Evolutionary conservation across 2,888 invertebrate genomes (phyloP), one percentile per base, ranked within the genome.

Genomic region (Drosophila picticornis): DNA sequence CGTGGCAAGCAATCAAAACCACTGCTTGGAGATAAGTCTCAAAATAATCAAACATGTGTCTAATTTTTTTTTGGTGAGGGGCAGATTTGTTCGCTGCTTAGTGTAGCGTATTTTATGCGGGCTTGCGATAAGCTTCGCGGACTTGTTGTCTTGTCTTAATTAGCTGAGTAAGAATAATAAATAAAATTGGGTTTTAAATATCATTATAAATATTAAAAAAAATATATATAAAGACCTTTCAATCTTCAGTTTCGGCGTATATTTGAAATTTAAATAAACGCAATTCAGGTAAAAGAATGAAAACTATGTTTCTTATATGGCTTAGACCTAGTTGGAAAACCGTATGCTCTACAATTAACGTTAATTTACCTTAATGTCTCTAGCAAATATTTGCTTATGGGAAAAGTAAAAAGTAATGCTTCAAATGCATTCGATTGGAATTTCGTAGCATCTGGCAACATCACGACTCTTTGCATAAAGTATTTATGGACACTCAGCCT

Each of bases 11-110:
- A 27, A 48, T 32, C 36, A 34, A 65, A 43, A 36, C 53, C 38
- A 29, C n/a, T 50, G 60, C 57, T 58, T 67, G 52, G 32, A 10
- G 77, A 81, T 81, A 78, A 63, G 78, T 11, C 25, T 1, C 27
- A 31, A 59, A 22, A 29, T n/a, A n/a, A 29, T 38, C 25, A 10
- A 56, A 31, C 5, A 13, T 48, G 32, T 67, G 4, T 36, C 3
- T 36, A 11, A 38, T 19, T 43, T 63, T 46, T 48, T 56, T 36
- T 55, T 36, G 9, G 7, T 1, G n/a, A n/a, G 38, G 1, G 9
- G 11, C 22, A 13, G 11, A 22, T 22, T 6, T n/a, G 1, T 6
- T 43, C 2, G 3, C 11, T 22, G 5, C 2, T 43, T 43, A 3
- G 22, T 13, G 43, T 43, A 13, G 75, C 50, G 75, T 67, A 63